A percentile compares a stretch with the other conserved stretches of the same genome.
Conservation (phyloP, 2,113 vertebrate genomes). For the Perca schrenkii region DNA sequence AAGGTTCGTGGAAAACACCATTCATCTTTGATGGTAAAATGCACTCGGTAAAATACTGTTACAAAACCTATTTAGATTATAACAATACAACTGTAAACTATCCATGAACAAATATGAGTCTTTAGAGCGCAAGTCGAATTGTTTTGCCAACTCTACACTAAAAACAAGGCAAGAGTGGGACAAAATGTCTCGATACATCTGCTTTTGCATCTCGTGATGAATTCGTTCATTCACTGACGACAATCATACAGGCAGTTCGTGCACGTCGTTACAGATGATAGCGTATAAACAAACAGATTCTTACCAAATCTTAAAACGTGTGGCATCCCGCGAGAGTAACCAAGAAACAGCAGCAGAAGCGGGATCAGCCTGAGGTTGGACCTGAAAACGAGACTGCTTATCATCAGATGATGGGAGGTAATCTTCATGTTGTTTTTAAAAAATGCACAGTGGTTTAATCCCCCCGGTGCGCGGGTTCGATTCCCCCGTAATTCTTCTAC, state of each 20-base stretch:
- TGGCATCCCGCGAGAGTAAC: slow-evolving; percentile 96
- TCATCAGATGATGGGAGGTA: slow-evolving; percentile 88
- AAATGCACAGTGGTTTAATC: slow-evolving; percentile 87
- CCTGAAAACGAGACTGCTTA: slow-evolving; percentile 93
- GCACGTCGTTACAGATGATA: slow-evolving; percentile 10
- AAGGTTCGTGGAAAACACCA: slow-evolving; percentile 5
- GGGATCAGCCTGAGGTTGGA: slow-evolving; percentile 91
- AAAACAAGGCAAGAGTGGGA: slow-evolving; percentile 8
- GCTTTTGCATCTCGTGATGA: slow-evolving; percentile 4
- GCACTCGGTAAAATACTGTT: neutral
- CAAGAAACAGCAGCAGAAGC: slow-evolving; percentile 93
- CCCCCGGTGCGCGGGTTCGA: slow-evolving; percentile 86
- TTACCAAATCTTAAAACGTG: slow-evolving; percentile 99
- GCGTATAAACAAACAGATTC: slow-evolving; percentile 66
- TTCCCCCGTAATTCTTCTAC: slow-evolving; percentile 86
- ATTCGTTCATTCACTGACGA: slow-evolving; percentile 18
- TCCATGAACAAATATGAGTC: neutral
- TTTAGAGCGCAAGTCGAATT: neutral
- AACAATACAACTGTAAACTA: neutral
- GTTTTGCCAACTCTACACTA: slow-evolving; percentile 21
- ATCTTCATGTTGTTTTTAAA: slow-evolving; percentile 96
- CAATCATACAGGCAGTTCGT: neutral
- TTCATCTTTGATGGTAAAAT: neutral
- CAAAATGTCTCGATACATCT: neutral
- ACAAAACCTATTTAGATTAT: neutral